Evolutionary conservation across 2,888 invertebrate species (phyloP), one percentile per base, ranked within the genome.

Genomic region (Cabera pusaria): DNA sequence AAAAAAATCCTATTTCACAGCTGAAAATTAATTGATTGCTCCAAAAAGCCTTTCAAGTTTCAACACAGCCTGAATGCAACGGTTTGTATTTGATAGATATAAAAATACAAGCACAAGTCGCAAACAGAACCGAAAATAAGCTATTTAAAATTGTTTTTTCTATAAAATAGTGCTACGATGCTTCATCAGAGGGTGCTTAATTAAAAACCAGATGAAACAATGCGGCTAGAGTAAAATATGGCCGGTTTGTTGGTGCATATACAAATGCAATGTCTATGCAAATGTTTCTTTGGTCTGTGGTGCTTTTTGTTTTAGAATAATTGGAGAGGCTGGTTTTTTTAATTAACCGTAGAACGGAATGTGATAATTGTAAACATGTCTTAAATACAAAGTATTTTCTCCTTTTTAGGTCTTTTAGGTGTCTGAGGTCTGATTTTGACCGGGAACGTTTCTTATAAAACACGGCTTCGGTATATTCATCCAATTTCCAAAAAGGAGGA

Each of bases 151-250:
- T 25, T 7, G 4, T 23, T 27, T 37, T 54, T 56, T 60, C 47
- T 18, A 22, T 34, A 55, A 62, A 55, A 59, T 57, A 61, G 55
- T 54, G 54, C 40, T 44, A 53, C 59, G 52, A 63, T 60, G 64
- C 68, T 72, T 69, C 67, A 72, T 68, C 67, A 59, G 71, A 62
- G 59, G 53, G 54, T 43, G 63, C 64, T 67, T 72, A 73, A 72
- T 73, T 72, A 73, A 73, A 72, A 42, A 69, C 60, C 53, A 49
- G 55, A 55, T 53, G 40, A 42, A 59, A 72, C 72, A 72, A 72
- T 66, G 51, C 68, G 50, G 47, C 56, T 51, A 40, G 53, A 44
- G 57, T 56, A 52, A 68, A 71, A 70, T 57, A 65, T 53, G 47
- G 54, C 49, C 17, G 14, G 22, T 18, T 29, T 34, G 32, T 34